A percentile compares a stretch with the other conserved stretches of the same genome.
Evolutionary conservation across 1,140 invertebrate species (phyloP).

Genomic region (Neuroterus valhalla): DNA sequence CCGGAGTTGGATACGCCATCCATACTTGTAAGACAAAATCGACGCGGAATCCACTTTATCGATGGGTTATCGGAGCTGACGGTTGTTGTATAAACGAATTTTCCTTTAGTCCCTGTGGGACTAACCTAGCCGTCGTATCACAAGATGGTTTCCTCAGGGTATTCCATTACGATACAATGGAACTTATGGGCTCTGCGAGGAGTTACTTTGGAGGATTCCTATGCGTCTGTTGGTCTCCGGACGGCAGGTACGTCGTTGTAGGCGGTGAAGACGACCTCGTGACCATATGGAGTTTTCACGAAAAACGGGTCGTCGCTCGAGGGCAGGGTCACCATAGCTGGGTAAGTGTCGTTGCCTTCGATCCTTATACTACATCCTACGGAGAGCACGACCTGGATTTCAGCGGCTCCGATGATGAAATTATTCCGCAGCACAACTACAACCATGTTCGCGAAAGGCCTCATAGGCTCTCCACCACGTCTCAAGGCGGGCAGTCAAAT

Average conservation of each 20-base stretch:
- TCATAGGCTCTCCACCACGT: slow-evolving; percentile 62
- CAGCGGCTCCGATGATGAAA: slow-evolving; percentile 79
- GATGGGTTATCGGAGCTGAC: slow-evolving; percentile 90
- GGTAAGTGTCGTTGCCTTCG: slow-evolving; percentile 98
- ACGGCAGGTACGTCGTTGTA: slow-evolving; percentile 95
- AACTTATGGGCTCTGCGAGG: slow-evolving; percentile 90
- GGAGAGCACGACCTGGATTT: slow-evolving; percentile 77
- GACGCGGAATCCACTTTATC: slow-evolving; percentile 95
- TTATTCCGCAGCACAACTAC: slow-evolving; percentile 72
- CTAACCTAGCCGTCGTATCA: slow-evolving; percentile 93
- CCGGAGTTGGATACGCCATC: slow-evolving; percentile 94
- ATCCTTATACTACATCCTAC: slow-evolving; percentile 89
- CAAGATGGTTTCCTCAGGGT: slow-evolving; percentile 98
- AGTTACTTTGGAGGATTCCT: slow-evolving; percentile 98
- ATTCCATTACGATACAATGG: slow-evolving; percentile 98
- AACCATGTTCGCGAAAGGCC: slow-evolving; percentile 69
- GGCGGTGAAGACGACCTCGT: slow-evolving; percentile 99
- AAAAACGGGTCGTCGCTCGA: slow-evolving; percentile 94
- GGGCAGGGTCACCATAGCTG: slow-evolving; percentile 97
- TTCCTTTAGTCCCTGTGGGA: slow-evolving; percentile 95
- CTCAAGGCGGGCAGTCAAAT: slow-evolving; percentile 70
- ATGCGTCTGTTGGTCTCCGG: slow-evolving; percentile 98
- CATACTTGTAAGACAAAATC: slow-evolving; percentile 98
- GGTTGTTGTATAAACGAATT: slow-evolving; percentile 95
- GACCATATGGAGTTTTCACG: slow-evolving; percentile 96